Evolutionary conservation across 2,797 vertebrate species (phyloP).

Genomic region (Odontamblyopus lacepedii): DNA sequence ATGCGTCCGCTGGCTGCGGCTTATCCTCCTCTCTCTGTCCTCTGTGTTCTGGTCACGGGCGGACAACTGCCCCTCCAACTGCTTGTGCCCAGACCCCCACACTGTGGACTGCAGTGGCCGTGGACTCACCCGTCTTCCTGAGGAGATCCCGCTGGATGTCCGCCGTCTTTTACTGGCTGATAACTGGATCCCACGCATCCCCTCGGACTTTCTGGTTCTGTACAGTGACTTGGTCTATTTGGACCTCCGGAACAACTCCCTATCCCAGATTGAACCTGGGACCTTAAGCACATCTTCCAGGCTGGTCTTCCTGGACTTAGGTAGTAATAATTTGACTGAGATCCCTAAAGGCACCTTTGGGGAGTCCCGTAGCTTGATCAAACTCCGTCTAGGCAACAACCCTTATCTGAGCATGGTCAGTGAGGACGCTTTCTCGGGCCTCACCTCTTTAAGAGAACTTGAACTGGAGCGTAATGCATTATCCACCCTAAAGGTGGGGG

Average conservation of each 20-base stretch:
- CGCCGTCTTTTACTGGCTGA: constrained; percentile 91
- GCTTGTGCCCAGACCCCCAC: constrained; percentile 92
- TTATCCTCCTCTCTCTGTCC: constrained; percentile 81
- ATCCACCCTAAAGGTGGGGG: constrained; percentile 86
- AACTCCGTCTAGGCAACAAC: constrained; percentile 89
- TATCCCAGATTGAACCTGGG: constrained; percentile 88
- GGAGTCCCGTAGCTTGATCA: constrained; percentile 90
- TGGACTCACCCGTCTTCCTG: constrained; percentile 89
- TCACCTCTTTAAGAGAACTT: constrained; percentile 92
- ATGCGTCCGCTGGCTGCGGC: constrained; percentile 84
- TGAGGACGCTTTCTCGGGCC: constrained; percentile 89
- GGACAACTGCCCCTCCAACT: constrained; percentile 87
- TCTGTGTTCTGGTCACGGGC: constrained; percentile 77
- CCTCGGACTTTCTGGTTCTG: constrained; percentile 93
- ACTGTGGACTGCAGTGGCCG: constrained; percentile 95
- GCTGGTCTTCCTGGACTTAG: constrained; percentile 93
- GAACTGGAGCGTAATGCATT: constrained; percentile 94
- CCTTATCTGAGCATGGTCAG: constrained; percentile 89
- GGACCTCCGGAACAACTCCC: constrained; percentile 95
- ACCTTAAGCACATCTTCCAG: constrained; percentile 92
- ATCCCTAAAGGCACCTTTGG: constrained; percentile 90
- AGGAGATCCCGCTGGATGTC: constrained; percentile 91
- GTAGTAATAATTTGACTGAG: constrained; percentile 94
- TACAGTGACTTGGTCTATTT: constrained; percentile 95
- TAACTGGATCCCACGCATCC: constrained; percentile 92